Evolutionary conservation across 2,113 vertebrate species (phyloP).

Genomic region (Chinchilla lanigera): DNA sequence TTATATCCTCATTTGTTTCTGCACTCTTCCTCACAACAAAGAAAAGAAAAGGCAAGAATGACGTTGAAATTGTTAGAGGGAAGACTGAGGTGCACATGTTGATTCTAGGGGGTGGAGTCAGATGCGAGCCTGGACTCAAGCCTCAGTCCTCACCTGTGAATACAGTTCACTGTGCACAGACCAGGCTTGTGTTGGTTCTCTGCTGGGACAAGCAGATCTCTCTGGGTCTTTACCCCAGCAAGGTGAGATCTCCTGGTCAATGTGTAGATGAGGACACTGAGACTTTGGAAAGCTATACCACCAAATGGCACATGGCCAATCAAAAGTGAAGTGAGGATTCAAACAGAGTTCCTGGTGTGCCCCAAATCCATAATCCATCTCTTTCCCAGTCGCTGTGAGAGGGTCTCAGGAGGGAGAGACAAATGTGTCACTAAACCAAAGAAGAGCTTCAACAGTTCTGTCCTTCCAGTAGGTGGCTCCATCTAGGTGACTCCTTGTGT

Average conservation of each 20-base stretch:
- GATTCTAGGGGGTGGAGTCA: too few species aligned
- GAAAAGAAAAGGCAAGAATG: not conserved
- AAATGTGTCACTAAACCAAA: not conserved
- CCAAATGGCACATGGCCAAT: not conserved
- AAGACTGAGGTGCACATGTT: fast-evolving
- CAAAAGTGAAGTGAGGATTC: not conserved
- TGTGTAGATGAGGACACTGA: not conserved
- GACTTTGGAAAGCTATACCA: not conserved
- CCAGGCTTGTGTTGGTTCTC: fast-evolving
- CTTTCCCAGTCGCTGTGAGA: not conserved
- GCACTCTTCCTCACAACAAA: not conserved
- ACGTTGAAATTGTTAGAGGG: not conserved
- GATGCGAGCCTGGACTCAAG: too few species aligned
- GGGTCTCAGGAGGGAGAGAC: not conserved
- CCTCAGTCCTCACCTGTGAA: not conserved
- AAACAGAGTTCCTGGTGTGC: not conserved
- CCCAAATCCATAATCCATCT: not conserved
- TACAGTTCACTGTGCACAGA: fast-evolving
- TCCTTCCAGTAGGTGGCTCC: not conserved
- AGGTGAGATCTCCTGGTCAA: not conserved
- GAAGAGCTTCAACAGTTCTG: not conserved
- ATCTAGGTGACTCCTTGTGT: not conserved
- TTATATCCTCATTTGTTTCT: not conserved
- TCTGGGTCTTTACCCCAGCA: not conserved
- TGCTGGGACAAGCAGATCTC: fast-evolving